phyloP scores from a whole-genome alignment of 2,113 vertebrate genomes.

The Reinhardtius hippoglossoides region DNA sequence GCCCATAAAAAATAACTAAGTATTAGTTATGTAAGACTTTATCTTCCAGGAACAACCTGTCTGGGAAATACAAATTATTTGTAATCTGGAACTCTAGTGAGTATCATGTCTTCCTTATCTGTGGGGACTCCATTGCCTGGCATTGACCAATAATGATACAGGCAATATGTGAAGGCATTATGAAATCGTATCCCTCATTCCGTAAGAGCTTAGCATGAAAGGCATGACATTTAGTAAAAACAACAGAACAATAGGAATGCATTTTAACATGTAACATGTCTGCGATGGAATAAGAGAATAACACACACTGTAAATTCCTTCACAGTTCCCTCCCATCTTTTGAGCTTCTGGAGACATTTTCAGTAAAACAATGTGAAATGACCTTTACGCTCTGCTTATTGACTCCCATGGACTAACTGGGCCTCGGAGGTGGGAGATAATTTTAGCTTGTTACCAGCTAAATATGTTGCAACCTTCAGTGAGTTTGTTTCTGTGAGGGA shows the following conservation, averaged over 20 bases:
- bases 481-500: constrained; percentile 25
- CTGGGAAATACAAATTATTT: not conserved
- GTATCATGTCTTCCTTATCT: not conserved
- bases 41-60: too few species aligned
- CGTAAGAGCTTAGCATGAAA: not conserved
- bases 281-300: not conserved
- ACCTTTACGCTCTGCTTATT: constrained; percentile 73
- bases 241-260: not conserved
- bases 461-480: constrained; percentile 73
- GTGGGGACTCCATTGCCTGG: not conserved
- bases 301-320: not conserved
- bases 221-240: not conserved
- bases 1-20: too few species aligned
- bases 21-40: too few species aligned
- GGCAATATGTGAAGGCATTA: not conserved
- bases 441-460: constrained; percentile 73
- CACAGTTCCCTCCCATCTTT: not conserved
- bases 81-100: not conserved
- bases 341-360: constrained; percentile 37
- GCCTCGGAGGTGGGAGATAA: constrained; percentile 68
- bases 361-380: constrained; percentile 49
- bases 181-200: not conserved
- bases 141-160: not conserved
- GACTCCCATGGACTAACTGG: constrained; percentile 51
- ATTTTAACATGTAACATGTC: not conserved